These are phyloP conservation scores for Athalia rosae DNA, from an alignment of 2,888 invertebrate genomes.

Conservation along the genomic window DNA sequence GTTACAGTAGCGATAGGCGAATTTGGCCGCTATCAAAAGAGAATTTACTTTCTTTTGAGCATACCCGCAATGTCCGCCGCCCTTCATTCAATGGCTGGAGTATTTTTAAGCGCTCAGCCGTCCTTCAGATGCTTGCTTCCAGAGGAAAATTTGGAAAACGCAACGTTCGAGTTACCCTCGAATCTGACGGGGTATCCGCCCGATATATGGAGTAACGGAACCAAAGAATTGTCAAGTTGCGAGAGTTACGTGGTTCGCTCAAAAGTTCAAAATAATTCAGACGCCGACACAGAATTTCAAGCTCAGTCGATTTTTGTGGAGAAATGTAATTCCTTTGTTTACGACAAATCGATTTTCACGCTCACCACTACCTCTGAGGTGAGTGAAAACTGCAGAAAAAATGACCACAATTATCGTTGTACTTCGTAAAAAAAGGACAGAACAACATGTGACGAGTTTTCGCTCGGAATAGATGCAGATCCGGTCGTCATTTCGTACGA, in stretches of 20 bases:
- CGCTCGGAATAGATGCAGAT: too few relatives aligned
- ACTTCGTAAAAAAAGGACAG: too few relatives aligned
- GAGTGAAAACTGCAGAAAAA: neutral
- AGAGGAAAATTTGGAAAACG: constrained; percentile 74
- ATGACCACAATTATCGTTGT: neutral
- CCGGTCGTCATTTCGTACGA: too few relatives aligned
- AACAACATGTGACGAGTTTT: too few relatives aligned
- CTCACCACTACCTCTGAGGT: constrained; percentile 72
- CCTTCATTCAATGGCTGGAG: constrained; percentile 83
- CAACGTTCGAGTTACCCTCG: constrained; percentile 74
- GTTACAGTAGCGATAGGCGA: constrained; percentile 81
- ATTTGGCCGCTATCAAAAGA: constrained; percentile 82
- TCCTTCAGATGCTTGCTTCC: constrained; percentile 79
- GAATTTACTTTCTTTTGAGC: constrained; percentile 81
- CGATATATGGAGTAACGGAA: constrained; percentile 75
- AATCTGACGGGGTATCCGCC: constrained; percentile 73
- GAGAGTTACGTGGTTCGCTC: constrained; percentile 73
- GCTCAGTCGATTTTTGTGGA: constrained; percentile 60
- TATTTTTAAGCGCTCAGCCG: constrained; percentile 82
- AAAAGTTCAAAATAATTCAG: constrained; percentile 58
- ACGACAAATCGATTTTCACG: constrained; percentile 77
- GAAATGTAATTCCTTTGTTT: constrained; percentile 77
- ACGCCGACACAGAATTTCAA: constrained; percentile 60
- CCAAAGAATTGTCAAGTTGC: constrained; percentile 76
- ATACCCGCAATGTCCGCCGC: constrained; percentile 84